Base-by-base conservation (phyloP, 2,888 invertebrate genomes). In the Megastigmus dorsalis region DNA sequence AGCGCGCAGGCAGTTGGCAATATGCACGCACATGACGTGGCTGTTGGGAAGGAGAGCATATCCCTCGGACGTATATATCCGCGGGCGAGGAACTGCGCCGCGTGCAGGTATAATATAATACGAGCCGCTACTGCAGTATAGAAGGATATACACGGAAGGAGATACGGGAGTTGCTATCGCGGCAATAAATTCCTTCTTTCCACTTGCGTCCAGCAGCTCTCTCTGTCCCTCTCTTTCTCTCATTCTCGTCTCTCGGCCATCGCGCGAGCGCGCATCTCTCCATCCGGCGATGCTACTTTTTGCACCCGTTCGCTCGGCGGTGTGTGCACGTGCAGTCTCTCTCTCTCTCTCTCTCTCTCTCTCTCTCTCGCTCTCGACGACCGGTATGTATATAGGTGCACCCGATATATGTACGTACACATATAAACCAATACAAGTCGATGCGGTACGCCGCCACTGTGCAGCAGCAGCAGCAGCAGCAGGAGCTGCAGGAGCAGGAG, bases 141-240 rank as follows among this genome's bases (percentile, higher is more conserved):
- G n/a, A n/a, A n/a, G n/a, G n/a, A n/a, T 20, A 18, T 15, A 30
- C 23, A 57, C 28, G 48, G 45, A 68, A 84, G 81, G 81, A 82
- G 80, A 83, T 82, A 83, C 80, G 79, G 79, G 77, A 79, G 80
- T 79, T 76, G 78, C 80, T 84, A 84, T 84, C 83, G 77, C 69
- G 76, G 79, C 83, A 82, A 84, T 84, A 84, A 84, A 84, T 84
- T 83, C 79, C 80, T 80, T 79, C 80, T 79, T 78, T 78, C 72
- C 60, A 55, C 41, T 55, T 55, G 26, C 65, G n/a, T 60, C 50
- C 62, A 38, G n/a, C n/a, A n/a, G n/a, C n/a, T 38, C 77, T 77
- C 71, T 78, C 75, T 65, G 3, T 55, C 20, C 18, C 76, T 15
- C 28, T 48, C 60, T 15, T 15, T 50, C 36, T 63, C n/a, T 75